A percentile compares a stretch with the other conserved stretches of the same genome.
These are phyloP conservation scores for Parauchenoglanis ngamensis DNA, from an alignment of 2,797 vertebrate species.

Conservation along the genomic window DNA sequence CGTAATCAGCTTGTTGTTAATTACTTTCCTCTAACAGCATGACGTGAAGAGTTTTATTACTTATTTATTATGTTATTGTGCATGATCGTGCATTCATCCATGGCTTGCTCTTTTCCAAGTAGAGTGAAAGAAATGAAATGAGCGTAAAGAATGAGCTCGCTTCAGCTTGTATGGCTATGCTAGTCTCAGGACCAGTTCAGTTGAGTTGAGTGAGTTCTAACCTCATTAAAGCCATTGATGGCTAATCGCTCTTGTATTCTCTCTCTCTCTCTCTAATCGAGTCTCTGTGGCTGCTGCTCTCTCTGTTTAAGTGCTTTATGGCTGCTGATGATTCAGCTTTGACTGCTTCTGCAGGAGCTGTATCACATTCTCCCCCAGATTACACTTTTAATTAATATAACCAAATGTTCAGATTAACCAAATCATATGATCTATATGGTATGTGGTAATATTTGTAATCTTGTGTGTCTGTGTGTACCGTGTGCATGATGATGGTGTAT, in stretches of 20 bases:
- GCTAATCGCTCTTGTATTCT: constrained; percentile 43
- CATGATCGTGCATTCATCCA: not conserved
- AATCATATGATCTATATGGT: not conserved
- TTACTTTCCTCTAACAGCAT: not conserved
- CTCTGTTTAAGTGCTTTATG: constrained; percentile 5
- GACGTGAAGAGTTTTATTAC: not conserved
- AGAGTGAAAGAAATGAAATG: too few relatives aligned
- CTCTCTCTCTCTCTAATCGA: not conserved
- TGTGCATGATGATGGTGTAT: not conserved
- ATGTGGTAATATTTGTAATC: not conserved
- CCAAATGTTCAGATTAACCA: not conserved
- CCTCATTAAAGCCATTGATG: constrained; percentile 56
- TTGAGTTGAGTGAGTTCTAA: constrained; percentile 47
- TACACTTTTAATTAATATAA: constrained; percentile 11
- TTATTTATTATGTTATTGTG: not conserved
- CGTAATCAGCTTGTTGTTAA: not conserved
- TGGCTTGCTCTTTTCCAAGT: not conserved
- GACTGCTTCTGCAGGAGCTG: constrained; percentile 1
- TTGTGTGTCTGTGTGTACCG: not conserved
- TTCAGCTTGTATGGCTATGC: not conserved
- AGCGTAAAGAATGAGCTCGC: not conserved
- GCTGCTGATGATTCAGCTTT: constrained; percentile 8
- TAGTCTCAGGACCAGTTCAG: constrained; percentile 17
- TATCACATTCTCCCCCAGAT: not conserved
- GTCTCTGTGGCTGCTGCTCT: not conserved